Base-by-base conservation (phyloP, 2,113 vertebrate genomes). In the Saguinus midas region DNA sequence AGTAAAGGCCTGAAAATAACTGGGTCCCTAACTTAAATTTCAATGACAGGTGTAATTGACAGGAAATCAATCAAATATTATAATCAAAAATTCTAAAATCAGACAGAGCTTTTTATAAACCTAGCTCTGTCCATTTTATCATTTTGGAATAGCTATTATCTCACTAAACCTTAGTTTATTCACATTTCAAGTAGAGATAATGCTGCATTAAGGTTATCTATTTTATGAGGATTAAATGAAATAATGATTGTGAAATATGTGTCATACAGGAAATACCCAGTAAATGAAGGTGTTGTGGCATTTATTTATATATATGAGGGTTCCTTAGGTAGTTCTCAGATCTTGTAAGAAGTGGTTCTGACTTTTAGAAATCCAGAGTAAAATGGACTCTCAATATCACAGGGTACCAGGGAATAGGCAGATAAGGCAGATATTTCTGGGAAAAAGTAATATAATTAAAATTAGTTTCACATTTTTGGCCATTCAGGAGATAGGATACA, bases 41-140 rank as follows among this genome's bases (percentile, higher is more conserved):
- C 61, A 85, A 43, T 79, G 70, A 84, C n/a, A 94, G 9, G 75
- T 90, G 48, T 82, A 93, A 92, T 88, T 91, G 76, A 6, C 64
- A 96, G 91, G 37, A 92, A 80, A 90, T 76, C 58, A 82, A 55
- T 83, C 23, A 94, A 80, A 82, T 87, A 83, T 82, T 91, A 45
- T 84, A 89, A 11, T 92, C 0, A 3, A 87, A 94, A 96, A 81
- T 73, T 93, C 14, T 82, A 50, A 92, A 75, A 92, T 78, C 43
- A 55, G 8, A 57, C 25, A 87, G 37, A 80, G 55, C 37, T 61
- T 89, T 64, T 95, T 82, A 13, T 8, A 93, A 35, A 81, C 21
- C 23, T 95, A 23, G 25, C 3, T 94, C 48, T 92, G 37, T 76
- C 29, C 32, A 66, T 82, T 90, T 93, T 89, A 70, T 68, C 40